Base-by-base conservation (phyloP, 2,888 invertebrate genomes). In the Automeris io region DNA sequence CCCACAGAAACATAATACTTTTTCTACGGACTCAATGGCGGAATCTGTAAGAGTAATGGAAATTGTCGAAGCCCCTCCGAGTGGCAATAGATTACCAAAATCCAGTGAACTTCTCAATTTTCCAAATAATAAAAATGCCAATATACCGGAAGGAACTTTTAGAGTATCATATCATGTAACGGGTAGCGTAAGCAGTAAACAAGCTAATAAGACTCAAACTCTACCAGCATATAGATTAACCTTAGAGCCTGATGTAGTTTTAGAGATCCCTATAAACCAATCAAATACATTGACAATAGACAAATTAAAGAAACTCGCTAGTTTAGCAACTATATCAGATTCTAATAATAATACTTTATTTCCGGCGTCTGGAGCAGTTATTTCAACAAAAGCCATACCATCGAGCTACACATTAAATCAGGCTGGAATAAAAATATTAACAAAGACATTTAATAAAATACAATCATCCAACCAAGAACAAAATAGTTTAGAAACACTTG, bases 351-450 rank as follows among this genome's bases (percentile, higher is more conserved):
- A 80, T 13, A 87, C 86, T 29, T 75, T 83, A 54, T 85, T 83
- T 74, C 77, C 78, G 24, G 56, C 79, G 18, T 80, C 81, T 7
- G 87, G 87, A 19, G 77, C 86, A 36, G 72, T 88, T 12, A 89
- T 90, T 56, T 89, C 89, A 9, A 89, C 88, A 7, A 90, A 90
- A 77, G 90, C 90, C 2, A 88, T 90, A 41, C 88, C 88, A 11
- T 88, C 89, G 1, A 89, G 88, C 54, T 90, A 89, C 50, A 88
- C 88, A 0, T 63, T 90, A 12, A 91, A 91, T 61, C 88, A 90
- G 41, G 90, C 91, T 29, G 91, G 91, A 1, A 88, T 92, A 41
- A 88, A 90, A 61, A 88, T 92, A 46, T 65, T 91, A 39, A 92
- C 91, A 0, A 92, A 91, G 74, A 87, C 90, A 0, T 88, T 88